These are phyloP conservation scores for Plutomurus gul DNA, from an alignment of 1,140 invertebrate species.

Conservation along the genomic window DNA sequence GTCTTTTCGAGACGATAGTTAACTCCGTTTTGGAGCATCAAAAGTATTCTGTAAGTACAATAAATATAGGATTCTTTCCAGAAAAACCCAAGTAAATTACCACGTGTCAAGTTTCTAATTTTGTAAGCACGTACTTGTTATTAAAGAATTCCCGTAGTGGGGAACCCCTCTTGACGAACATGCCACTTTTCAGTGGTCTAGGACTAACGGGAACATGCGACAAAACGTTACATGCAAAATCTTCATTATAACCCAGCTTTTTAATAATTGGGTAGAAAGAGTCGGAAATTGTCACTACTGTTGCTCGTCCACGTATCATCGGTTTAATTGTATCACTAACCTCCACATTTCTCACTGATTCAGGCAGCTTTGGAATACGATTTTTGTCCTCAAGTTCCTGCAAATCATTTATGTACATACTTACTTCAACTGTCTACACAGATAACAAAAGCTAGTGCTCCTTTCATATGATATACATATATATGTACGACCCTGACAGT, in stretches of 20 bases:
- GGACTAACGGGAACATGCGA: not conserved
- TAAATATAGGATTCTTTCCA: not conserved
- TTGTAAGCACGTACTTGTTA: conserved; percentile 16
- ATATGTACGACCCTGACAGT: too few relatives aligned
- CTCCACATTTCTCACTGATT: conserved; percentile 32
- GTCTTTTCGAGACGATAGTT: conserved; percentile 15
- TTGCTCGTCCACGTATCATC: not conserved
- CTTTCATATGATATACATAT: too few relatives aligned
- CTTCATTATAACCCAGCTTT: not conserved
- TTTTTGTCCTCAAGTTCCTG: conserved; percentile 12
- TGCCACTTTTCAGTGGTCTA: conserved; percentile 9
- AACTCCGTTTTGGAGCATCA: conserved; percentile 44
- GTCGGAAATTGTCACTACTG: conserved; percentile 39
- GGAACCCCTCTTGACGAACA: conserved; percentile 38
- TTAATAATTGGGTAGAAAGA: conserved; percentile 43
- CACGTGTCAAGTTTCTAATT: not conserved
- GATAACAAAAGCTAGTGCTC: too few relatives aligned
- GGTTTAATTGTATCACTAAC: not conserved
- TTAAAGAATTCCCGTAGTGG: conserved; percentile 44
- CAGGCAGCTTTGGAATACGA: not conserved
- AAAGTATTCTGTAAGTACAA: conserved; percentile 31
- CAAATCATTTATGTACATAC: not conserved
- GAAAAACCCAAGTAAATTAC: not conserved
- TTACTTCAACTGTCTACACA: too few relatives aligned
- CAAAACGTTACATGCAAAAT: conserved; percentile 21